Evolutionary conservation across 2,113 vertebrate species (phyloP), one percentile per base, ranked within the genome.

Genomic region (Glaucomys volans): DNA sequence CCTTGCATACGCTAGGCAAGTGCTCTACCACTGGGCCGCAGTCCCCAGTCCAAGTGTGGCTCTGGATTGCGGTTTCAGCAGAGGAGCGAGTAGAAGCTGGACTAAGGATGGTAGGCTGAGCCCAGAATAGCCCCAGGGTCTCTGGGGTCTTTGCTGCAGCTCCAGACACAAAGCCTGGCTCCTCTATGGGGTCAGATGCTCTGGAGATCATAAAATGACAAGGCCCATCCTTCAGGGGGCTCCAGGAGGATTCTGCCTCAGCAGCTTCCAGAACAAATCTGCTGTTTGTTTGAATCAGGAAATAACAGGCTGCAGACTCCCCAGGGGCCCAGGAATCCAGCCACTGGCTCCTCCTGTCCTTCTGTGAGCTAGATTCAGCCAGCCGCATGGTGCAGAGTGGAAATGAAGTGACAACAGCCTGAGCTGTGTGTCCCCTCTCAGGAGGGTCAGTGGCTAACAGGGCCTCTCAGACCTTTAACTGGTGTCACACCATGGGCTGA

Each of bases 211-310:
- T 3, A 37, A 54, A 54, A 54, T 42, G 9, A 64, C 75, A 59
- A 0, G 1, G 28, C 50, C 40, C 30, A 16, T 83, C 79, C 79
- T 57, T 84, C 32, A 0, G 18, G n/a, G 4, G 79, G 86, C 82
- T 88, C 44, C 52, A 37, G 42, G 69, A 83, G 30, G 64, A 14
- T 57, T 86, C 66, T 47, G 74, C 86, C 90, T 97, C 91, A 97
- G 96, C 96, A 87, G 59, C 76, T 93, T 91, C 95, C 93, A 94
- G 89, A 10, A 71, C 82, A 91, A 92, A 83, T 86, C 40, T 86
- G 59, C 94, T 42, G 59, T 89, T 85, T 66, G 79, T 89, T 75
- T 35, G 86, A 95, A 82, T 79, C 82, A 89, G 82, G 86, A 95
- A 97, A 91, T 82, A 90, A 91, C 32, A 16, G 82, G 74, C 59